A percentile compares a stretch with the other conserved stretches of the same genome.
phyloP scores from a whole-genome alignment of 2,113 vertebrate species.

The Willisornis vidua region DNA sequence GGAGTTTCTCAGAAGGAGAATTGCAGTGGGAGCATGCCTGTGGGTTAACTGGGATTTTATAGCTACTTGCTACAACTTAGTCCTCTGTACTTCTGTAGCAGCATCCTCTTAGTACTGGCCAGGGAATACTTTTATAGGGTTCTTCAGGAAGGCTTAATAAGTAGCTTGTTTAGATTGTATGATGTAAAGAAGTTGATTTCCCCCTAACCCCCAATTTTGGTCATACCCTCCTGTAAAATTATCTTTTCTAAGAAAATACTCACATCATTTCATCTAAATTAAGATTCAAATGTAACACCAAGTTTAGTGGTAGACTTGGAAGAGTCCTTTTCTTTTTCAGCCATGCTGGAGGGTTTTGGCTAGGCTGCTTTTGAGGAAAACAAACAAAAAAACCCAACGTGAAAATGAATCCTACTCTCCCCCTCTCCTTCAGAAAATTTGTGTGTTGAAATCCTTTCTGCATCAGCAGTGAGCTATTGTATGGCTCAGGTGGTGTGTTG shows the following conservation, averaged over 20 bases:
- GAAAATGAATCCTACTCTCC: neutral
- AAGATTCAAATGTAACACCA: neutral
- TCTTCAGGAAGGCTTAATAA: constrained; percentile 4
- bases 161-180: neutral
- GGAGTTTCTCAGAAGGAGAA: neutral
- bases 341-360: neutral
- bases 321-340: neutral
- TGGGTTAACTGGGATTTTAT: constrained; percentile 17
- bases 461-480: neutral
- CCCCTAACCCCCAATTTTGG: neutral
- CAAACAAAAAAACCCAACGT: neutral
- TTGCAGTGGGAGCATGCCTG: neutral
- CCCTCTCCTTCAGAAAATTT: neutral
- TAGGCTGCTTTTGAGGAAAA: neutral
- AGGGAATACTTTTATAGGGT: constrained; percentile 22
- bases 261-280: neutral
- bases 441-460: neutral
- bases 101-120: neutral
- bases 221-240: neutral
- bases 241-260: neutral
- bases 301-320: neutral
- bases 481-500: neutral
- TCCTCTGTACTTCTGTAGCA: neutral
- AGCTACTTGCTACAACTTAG: neutral
- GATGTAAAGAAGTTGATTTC: neutral